Conservation (phyloP, 1,140 invertebrate species). For the Aporrectodea caliginosa region DNA sequence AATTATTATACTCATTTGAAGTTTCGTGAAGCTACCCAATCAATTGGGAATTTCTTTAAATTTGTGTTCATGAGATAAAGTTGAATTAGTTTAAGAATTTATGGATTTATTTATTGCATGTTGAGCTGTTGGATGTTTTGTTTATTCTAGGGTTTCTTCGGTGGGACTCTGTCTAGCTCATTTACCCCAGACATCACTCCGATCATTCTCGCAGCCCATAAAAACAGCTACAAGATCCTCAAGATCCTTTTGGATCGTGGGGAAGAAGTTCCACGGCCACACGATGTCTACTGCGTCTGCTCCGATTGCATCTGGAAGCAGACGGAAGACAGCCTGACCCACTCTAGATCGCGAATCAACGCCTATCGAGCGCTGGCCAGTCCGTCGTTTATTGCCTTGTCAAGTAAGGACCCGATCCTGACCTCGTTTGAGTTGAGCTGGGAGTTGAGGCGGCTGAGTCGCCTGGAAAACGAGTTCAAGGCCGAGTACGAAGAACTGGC, state of each 20-base stretch:
- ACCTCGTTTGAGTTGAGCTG: slow-evolving; percentile 43
- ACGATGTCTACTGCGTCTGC: slow-evolving; percentile 48
- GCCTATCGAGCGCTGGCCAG: slow-evolving; percentile 86
- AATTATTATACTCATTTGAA: too few species aligned
- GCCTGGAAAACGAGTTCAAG: slow-evolving; percentile 32
- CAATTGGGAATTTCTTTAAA: too few species aligned
- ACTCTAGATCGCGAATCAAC: slow-evolving; percentile 77
- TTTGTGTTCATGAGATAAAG: too few species aligned
- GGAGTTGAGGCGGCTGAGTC: slow-evolving; percentile 18
- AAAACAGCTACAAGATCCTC: slow-evolving; percentile 92
- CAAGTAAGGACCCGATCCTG: slow-evolving; percentile 38
- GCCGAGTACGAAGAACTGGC: slow-evolving; percentile 75
- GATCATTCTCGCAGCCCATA: slow-evolving; percentile 82
- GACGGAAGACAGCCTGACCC: slow-evolving; percentile 65
- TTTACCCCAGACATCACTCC: slow-evolving; percentile 92
- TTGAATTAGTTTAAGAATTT: too few species aligned
- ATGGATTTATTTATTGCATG: too few species aligned
- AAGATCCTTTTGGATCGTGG: slow-evolving; percentile 86
- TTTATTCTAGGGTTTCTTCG: not conserved
- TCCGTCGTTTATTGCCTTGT: slow-evolving; percentile 61
- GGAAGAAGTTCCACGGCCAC: slow-evolving; percentile 79
- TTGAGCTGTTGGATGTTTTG: too few species aligned
- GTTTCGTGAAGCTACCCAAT: too few species aligned
- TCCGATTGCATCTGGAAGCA: slow-evolving; percentile 45
- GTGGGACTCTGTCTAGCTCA: not conserved